phyloP scores from a whole-genome alignment of 2,888 invertebrate species.

The Onthophagus sagittarius region DNA sequence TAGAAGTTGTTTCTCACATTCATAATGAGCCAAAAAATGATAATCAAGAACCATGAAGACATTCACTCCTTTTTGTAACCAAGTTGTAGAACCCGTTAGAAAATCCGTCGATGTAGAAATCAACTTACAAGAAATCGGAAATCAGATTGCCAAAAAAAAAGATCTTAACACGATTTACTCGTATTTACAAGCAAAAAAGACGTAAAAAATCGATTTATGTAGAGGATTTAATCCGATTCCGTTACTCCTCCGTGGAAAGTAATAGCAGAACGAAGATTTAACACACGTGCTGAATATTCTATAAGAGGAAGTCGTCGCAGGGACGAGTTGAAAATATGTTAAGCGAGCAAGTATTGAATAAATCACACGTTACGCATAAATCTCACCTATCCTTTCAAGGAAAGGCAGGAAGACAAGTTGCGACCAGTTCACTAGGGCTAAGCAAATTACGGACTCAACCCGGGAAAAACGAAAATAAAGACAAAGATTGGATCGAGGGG shows the following conservation, averaged over 20 bases:
- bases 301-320: neutral
- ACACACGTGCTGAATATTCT: neutral
- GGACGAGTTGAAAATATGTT: conserved; percentile 17
- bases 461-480: neutral
- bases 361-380: conserved; percentile 23
- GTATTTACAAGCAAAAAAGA: too few relatives aligned
- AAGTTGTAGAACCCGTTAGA: too few relatives aligned
- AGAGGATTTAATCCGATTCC: neutral
- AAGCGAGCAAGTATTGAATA: conserved; percentile 24
- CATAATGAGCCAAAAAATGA: too few relatives aligned
- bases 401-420: neutral
- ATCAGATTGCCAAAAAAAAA: too few relatives aligned
- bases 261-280: neutral
- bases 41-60: too few relatives aligned
- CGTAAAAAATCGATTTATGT: too few relatives aligned
- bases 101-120: too few relatives aligned
- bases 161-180: too few relatives aligned
- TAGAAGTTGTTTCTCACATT: too few relatives aligned
- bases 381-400: neutral
- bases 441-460: neutral
- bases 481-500: neutral
- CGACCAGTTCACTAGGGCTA: neutral
- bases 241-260: neutral
- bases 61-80: too few relatives aligned
- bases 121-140: too few relatives aligned